Evolutionary conservation across 2,113 vertebrate species (phyloP).

Genomic region (Craseonycteris thonglongyai): DNA sequence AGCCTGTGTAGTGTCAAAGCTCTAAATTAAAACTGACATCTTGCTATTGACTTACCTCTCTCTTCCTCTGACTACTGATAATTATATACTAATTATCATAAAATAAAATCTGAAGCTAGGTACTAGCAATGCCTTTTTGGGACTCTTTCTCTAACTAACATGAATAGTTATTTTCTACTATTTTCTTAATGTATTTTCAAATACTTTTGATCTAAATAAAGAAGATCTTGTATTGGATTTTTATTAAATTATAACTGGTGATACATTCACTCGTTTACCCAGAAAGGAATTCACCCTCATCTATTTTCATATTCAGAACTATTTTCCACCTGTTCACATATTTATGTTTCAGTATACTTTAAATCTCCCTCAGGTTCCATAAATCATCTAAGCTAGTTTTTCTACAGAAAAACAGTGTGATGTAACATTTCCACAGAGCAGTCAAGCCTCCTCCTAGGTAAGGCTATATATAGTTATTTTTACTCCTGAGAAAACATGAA

Average conservation of each 20-base stretch:
- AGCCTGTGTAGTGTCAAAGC: neutral
- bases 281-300: neutral
- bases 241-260: neutral
- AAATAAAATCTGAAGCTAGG: neutral
- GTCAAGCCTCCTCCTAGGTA: neutral
- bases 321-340: neutral
- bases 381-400: neutral
- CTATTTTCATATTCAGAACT: slow-evolving; percentile 5
- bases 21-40: neutral
- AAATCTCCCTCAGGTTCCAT: neutral
- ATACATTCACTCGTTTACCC: too few relatives aligned
- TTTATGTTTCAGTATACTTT: slow-evolving; percentile 14
- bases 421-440: slow-evolving; percentile 18
- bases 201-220: neutral
- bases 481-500: neutral
- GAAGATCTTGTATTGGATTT: neutral
- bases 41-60: neutral
- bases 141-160: neutral
- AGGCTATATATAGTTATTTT: neutral
- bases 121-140: neutral
- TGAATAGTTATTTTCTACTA: neutral
- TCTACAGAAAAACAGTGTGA: neutral
- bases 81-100: neutral
- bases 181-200: neutral
- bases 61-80: neutral